A percentile compares a stretch with the other conserved stretches of the same genome.
These are phyloP conservation scores for Synergus laeviventris DNA, from an alignment of 2,888 invertebrate species.

Conservation along the genomic window DNA sequence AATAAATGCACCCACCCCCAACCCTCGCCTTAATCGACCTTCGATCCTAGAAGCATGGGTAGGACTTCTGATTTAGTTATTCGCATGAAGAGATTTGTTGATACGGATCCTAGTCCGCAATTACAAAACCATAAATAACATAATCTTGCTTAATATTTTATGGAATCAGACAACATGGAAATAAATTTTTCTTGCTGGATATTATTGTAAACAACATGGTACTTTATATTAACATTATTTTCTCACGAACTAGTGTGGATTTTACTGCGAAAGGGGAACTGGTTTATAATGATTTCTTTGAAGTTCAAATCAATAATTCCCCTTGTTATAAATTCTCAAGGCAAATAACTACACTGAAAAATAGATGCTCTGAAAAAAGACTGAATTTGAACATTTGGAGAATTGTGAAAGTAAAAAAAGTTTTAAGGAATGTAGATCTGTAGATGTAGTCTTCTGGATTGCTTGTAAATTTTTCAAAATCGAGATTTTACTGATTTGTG, in stretches of 20 bases:
- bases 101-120: background rate
- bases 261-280: constrained; percentile 7
- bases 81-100: constrained; percentile 43
- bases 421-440: background rate
- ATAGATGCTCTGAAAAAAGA: no score
- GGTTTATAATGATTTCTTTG: constrained; percentile 36
- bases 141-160: background rate
- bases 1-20: constrained; percentile 50
- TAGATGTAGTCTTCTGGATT: background rate
- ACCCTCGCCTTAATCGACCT: constrained; percentile 52
- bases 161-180: no score
- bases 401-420: no score
- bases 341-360: no score
- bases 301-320: constrained; percentile 30
- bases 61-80: constrained; percentile 59
- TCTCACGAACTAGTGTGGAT: constrained; percentile 17
- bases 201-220: background rate
- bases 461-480: background rate
- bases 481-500: background rate
- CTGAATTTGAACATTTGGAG: no score
- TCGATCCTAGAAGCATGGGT: constrained; percentile 47
- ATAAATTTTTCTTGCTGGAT: no score
- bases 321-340: constrained; percentile 13
- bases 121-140: background rate
- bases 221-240: constrained; percentile 22